Conservation (phyloP, 2,113 vertebrate genomes). For the Hyperoodon ampullatus region DNA sequence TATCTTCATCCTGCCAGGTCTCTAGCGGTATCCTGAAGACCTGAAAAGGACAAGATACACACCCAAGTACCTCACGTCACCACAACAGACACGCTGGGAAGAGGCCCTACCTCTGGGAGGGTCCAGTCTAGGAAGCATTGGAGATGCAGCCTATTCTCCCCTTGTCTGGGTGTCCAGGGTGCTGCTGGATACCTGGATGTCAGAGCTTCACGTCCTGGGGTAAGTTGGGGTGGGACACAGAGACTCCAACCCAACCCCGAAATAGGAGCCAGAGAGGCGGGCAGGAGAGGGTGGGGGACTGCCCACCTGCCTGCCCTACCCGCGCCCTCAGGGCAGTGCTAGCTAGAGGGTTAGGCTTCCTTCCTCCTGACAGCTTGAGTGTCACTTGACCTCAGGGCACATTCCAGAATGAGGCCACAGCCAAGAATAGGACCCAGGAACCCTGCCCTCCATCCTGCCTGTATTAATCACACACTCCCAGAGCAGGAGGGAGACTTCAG, state of each 20-base stretch:
- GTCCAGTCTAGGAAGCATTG: fast-evolving
- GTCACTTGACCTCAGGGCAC: constrained; percentile 68
- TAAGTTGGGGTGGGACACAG: not conserved
- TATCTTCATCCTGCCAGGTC: not conserved
- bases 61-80: no score
- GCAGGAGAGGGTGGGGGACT: not conserved
- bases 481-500: not conserved
- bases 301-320: not conserved
- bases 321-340: not conserved
- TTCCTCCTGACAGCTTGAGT: constrained; percentile 17
- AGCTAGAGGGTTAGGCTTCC: not conserved
- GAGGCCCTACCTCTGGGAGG: not conserved
- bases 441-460: constrained; percentile 37
- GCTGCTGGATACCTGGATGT: not conserved
- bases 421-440: constrained; percentile 76
- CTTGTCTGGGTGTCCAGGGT: not conserved
- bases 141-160: not conserved
- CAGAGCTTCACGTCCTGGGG: not conserved
- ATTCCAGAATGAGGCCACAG: constrained; percentile 76
- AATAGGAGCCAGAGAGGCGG: not conserved
- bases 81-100: not conserved
- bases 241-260: not conserved
- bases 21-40: not conserved
- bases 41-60: not conserved
- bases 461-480: constrained; percentile 62